Evolutionary conservation across 2,888 invertebrate genomes (phyloP).

Genomic region (Halictus ligatus): DNA sequence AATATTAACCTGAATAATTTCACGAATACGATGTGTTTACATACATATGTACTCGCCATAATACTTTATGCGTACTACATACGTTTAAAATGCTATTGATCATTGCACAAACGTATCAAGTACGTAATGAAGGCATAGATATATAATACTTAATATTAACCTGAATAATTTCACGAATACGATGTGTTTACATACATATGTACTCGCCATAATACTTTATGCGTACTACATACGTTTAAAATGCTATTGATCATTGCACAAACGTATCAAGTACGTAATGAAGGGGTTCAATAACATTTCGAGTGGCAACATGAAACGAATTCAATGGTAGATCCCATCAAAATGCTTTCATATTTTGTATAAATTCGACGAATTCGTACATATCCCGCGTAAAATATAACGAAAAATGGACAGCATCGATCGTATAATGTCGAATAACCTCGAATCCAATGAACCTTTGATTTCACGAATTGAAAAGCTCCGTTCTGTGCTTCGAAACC

Average conservation of each 20-base stretch:
- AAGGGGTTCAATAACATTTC: slow-evolving; percentile 66
- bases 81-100: slow-evolving; percentile 55
- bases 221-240: slow-evolving; percentile 33
- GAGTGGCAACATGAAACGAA: slow-evolving; percentile 47
- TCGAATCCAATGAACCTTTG: slow-evolving; percentile 26
- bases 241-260: slow-evolving; percentile 58
- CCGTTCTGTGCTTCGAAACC: slow-evolving; percentile 51
- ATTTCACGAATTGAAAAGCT: slow-evolving; percentile 50
- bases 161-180: not conserved
- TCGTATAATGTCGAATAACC: slow-evolving; percentile 40
- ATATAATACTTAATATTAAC: not conserved
- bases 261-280: slow-evolving; percentile 67
- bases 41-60: slow-evolving; percentile 28
- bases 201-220: slow-evolving; percentile 44
- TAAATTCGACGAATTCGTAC: slow-evolving; percentile 16
- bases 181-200: slow-evolving; percentile 16
- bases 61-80: slow-evolving; percentile 45
- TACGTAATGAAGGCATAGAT: slow-evolving; percentile 57
- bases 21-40: slow-evolving; percentile 3
- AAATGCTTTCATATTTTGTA: slow-evolving; percentile 47
- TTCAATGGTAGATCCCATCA: slow-evolving; percentile 26
- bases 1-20: not conserved
- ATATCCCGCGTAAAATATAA: slow-evolving; percentile 6
- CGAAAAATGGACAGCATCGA: slow-evolving; percentile 38
- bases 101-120: slow-evolving; percentile 62